Evolutionary conservation across 37 sponge, comb jelly and placozoan species (phyloP).

Genomic region (Haliclona indistincta): DNA sequence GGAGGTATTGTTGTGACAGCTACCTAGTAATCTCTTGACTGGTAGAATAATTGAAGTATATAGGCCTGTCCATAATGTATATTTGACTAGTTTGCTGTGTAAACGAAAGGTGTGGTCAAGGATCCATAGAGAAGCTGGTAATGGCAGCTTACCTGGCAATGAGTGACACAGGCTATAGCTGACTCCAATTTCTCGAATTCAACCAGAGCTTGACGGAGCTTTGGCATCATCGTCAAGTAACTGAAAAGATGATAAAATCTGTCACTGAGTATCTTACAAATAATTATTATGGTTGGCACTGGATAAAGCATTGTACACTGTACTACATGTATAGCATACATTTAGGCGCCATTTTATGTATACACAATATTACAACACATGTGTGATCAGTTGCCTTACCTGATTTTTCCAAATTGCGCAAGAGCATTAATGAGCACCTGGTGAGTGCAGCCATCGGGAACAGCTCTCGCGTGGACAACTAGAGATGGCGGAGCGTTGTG

Average conservation of each 20-base stretch:
- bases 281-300: not conserved
- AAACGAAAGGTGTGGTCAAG: not conserved
- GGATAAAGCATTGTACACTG: no score
- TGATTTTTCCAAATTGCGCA: constrained; percentile 73
- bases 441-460: constrained; percentile 90
- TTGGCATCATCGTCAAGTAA: constrained; percentile 92
- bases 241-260: constrained; percentile 21
- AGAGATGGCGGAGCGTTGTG: constrained; percentile 87
- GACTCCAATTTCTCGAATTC: constrained; percentile 85
- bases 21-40: constrained; percentile 90
- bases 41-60: constrained; percentile 91
- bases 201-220: constrained; percentile 81
- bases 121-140: not conserved
- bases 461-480: constrained; percentile 86
- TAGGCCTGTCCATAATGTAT: constrained; percentile 84
- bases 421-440: constrained; percentile 63
- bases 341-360: no score
- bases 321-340: not conserved
- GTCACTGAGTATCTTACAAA: no score
- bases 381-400: constrained; percentile 47
- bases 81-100: constrained; percentile 53
- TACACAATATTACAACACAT: no score
- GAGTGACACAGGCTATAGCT: constrained; percentile 69
- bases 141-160: constrained; percentile 41
- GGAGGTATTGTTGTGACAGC: not conserved